Evolutionary conservation across 1,140 invertebrate genomes (phyloP).

Genomic region (Panagrolaimus sp.): DNA sequence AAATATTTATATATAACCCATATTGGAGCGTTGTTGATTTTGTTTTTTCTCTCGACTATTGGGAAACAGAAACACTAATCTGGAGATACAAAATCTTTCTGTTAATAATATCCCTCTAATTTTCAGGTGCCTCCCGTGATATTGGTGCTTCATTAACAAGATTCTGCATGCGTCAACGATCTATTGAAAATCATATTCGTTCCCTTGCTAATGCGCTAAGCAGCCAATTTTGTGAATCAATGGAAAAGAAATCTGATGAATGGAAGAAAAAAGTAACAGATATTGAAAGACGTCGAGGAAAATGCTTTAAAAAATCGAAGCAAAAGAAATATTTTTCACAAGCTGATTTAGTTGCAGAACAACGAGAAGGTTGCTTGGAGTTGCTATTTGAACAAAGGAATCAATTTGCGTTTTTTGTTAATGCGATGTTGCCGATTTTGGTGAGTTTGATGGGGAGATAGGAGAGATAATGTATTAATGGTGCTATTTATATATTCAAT

Average conservation of each 20-base stretch:
- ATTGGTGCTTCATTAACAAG: slow-evolving; percentile 39
- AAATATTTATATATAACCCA: no score
- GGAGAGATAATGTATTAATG: no score
- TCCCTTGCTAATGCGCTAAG: slow-evolving; percentile 12
- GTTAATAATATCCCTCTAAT: no score
- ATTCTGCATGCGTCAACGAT: slow-evolving; percentile 37
- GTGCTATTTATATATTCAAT: no score
- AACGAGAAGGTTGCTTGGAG: slow-evolving; percentile 26
- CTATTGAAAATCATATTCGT: slow-evolving; percentile 27
- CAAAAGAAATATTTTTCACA: slow-evolving; percentile 16
- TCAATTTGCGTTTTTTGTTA: slow-evolving; percentile 32
- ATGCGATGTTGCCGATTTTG: slow-evolving; percentile 31
- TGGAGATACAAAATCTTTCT: no score
- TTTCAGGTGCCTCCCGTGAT: slow-evolving; percentile 31
- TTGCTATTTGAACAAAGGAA: slow-evolving; percentile 28
- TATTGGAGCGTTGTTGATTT: no score
- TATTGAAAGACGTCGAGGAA: slow-evolving; percentile 28
- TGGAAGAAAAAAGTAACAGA: slow-evolving; percentile 35
- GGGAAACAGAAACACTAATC: no score
- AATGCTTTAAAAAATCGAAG: slow-evolving; percentile 26
- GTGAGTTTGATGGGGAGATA: slow-evolving; percentile 16
- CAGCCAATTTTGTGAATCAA: slow-evolving; percentile 22
- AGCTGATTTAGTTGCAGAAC: slow-evolving; percentile 15
- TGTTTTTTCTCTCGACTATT: no score
- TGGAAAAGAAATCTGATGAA: slow-evolving; percentile 33